phyloP scores from a whole-genome alignment of 2,888 invertebrate species.

The Melinaea menophilus region DNA sequence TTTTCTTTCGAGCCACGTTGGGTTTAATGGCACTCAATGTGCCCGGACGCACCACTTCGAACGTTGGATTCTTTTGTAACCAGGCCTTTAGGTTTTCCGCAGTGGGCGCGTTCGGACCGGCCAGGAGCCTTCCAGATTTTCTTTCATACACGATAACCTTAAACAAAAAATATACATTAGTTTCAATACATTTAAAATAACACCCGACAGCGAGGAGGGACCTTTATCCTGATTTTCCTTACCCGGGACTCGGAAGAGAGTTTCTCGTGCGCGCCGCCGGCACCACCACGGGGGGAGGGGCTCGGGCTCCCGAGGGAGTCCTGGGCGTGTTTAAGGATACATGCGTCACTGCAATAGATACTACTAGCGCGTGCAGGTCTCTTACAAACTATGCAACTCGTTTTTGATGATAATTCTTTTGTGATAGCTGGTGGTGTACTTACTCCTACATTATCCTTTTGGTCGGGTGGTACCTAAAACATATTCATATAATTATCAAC shows the following conservation, averaged over 20 bases:
- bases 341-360: slow-evolving; percentile 93
- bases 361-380: slow-evolving; percentile 86
- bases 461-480: slow-evolving; percentile 24
- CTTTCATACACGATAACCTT: slow-evolving; percentile 90
- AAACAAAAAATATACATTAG: slow-evolving; percentile 28
- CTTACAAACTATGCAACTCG: slow-evolving; percentile 87
- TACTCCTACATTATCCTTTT: slow-evolving; percentile 30
- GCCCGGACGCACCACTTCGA: slow-evolving; percentile 87
- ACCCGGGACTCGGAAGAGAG: slow-evolving; percentile 64
- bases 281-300: slow-evolving; percentile 43
- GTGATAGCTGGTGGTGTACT: slow-evolving; percentile 31
- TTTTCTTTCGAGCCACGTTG: slow-evolving; percentile 53
- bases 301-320: slow-evolving; percentile 72
- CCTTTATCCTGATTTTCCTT: slow-evolving; percentile 26
- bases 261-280: slow-evolving; percentile 53
- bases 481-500: background rate
- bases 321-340: slow-evolving; percentile 90
- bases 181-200: background rate
- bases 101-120: slow-evolving; percentile 90
- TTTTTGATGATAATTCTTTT: slow-evolving; percentile 48
- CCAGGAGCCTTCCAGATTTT: slow-evolving; percentile 84
- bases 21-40: slow-evolving; percentile 70
- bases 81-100: slow-evolving; percentile 87
- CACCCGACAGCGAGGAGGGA: background rate
- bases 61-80: slow-evolving; percentile 92